Conservation (phyloP, 2,113 vertebrate genomes). For the Xenopus laevis region DNA sequence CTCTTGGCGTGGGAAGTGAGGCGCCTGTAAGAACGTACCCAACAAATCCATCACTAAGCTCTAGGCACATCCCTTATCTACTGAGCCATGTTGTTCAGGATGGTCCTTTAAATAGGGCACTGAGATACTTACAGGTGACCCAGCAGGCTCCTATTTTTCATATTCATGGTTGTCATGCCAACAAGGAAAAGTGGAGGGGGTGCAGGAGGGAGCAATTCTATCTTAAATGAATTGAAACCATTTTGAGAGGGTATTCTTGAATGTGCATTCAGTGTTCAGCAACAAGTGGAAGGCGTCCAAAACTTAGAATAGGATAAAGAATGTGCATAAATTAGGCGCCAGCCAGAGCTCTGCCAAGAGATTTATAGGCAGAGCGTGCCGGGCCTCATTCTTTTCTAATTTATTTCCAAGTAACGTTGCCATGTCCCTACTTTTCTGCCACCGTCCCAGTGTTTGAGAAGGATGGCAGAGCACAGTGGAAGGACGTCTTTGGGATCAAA, state of each 20-base stretch:
- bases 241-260: constrained; percentile 38
- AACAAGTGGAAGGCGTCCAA: constrained; percentile 57
- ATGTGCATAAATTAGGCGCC: constrained; percentile 29
- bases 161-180: constrained; percentile 46
- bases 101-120: constrained; percentile 22
- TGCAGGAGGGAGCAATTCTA: neutral
- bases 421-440: constrained; percentile 34
- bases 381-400: constrained; percentile 45
- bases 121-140: constrained; percentile 40
- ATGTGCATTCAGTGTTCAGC: constrained; percentile 40
- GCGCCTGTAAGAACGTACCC: neutral
- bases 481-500: constrained; percentile 67
- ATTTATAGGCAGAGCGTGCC: constrained; percentile 50
- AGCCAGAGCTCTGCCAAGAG: constrained; percentile 29
- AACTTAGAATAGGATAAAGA: constrained; percentile 18
- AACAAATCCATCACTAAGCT: neutral
- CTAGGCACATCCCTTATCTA: neutral
- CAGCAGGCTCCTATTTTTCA: constrained; percentile 13
- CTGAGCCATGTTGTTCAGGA: constrained; percentile 4
- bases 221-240: constrained; percentile 2
- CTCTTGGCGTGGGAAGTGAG: too few relatives aligned
- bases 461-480: constrained; percentile 54
- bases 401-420: constrained; percentile 56
- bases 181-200: constrained; percentile 44
- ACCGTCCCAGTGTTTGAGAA: constrained; percentile 54